These are phyloP conservation scores for Xiphydria camelus DNA, from an alignment of 2,888 invertebrate species.

Conservation along the genomic window DNA sequence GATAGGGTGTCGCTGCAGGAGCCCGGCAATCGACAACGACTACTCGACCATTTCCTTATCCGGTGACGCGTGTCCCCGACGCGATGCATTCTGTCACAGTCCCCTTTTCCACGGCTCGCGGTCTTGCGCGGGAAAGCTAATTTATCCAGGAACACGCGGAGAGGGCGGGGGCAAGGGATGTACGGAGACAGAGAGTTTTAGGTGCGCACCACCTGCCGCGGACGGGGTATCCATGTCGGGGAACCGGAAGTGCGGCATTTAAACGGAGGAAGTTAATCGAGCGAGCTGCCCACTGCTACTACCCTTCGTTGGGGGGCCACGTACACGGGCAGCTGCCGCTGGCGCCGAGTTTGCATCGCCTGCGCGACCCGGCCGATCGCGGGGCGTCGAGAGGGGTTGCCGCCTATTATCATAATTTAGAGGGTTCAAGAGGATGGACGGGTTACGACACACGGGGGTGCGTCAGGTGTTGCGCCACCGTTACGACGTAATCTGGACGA, in stretches of 20 bases:
- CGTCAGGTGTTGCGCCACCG: constrained; percentile 21
- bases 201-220: constrained; percentile 12
- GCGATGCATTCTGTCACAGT: not conserved
- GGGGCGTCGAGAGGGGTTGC: constrained; percentile 14
- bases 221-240: constrained; percentile 16
- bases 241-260: constrained; percentile 46
- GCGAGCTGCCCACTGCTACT: constrained; percentile 5
- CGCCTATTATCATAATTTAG: constrained; percentile 25
- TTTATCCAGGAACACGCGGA: not conserved
- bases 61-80: not conserved
- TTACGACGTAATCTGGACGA: too few relatives aligned
- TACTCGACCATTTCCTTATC: not conserved
- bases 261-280: constrained; percentile 51
- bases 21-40: too few relatives aligned
- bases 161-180: not conserved
- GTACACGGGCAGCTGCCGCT: constrained; percentile 25
- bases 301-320: constrained; percentile 11
- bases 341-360: constrained; percentile 15
- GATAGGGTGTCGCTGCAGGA: too few relatives aligned
- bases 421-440: constrained; percentile 14
- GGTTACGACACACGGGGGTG: constrained; percentile 9
- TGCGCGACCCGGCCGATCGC: constrained; percentile 12
- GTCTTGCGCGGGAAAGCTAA: not conserved
- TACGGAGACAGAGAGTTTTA: constrained; percentile 2
- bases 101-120: not conserved